Percentiles rank a stretch among this genome's conserved stretches.
phyloP scores from a whole-genome alignment of 1,140 invertebrate species.

The Pachyrhynchus sulphureomaculatus region DNA sequence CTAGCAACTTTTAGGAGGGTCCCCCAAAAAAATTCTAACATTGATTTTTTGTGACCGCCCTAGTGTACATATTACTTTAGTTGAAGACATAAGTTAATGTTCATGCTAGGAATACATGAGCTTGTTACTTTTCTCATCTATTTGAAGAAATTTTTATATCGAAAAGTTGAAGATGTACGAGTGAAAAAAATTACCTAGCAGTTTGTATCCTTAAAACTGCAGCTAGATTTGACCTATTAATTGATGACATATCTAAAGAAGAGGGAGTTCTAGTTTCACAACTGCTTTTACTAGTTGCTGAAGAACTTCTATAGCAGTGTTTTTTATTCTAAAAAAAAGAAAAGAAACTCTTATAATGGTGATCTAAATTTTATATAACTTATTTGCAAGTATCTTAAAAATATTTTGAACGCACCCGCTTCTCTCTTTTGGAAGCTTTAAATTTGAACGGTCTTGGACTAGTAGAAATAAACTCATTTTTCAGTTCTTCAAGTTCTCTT shows the following conservation, averaged over 20 bases:
- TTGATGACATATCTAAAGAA: conserved; percentile 52
- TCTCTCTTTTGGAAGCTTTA: conserved; percentile 51
- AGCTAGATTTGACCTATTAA: conserved; percentile 67
- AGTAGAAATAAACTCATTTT: conserved; percentile 57
- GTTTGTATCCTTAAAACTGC: conserved; percentile 68
- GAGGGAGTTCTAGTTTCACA: conserved; percentile 52
- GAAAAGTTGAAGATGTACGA: no score
- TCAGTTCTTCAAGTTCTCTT: conserved; percentile 49
- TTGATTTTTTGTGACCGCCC: no score
- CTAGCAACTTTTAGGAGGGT: no score
- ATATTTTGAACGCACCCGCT: conserved; percentile 36
- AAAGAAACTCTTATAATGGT: neutral
- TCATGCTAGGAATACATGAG: no score
- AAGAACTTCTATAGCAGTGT: conserved; percentile 33
- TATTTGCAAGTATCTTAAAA: no score
- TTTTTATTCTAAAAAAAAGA: conserved; percentile 29
- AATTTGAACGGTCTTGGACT: conserved; percentile 57
- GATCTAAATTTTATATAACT: neutral
- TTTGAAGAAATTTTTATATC: no score
- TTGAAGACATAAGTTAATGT: no score
- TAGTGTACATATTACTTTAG: no score
- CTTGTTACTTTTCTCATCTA: no score
- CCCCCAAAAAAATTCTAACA: no score
- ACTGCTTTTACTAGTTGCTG: conserved; percentile 41
- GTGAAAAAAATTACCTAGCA: conserved; percentile 53